These are phyloP conservation scores for Marcusenius ussheri DNA, from an alignment of 2,113 vertebrate genomes.

Conservation along the genomic window DNA sequence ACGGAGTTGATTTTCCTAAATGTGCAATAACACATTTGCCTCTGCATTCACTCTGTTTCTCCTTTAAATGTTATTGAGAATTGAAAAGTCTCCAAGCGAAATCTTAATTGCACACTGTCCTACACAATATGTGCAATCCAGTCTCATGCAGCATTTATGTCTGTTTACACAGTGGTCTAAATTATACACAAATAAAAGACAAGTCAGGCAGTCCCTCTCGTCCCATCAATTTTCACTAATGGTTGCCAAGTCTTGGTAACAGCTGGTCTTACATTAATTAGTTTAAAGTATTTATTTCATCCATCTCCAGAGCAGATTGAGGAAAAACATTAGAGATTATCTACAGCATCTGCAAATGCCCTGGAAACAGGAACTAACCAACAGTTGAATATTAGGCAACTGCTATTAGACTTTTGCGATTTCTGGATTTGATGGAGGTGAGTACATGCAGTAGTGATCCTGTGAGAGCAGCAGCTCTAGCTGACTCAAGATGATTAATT, in stretches of 20 bases:
- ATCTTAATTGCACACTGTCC: conserved; percentile 43
- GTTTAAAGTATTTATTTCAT: conserved; percentile 99
- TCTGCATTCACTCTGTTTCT: not conserved
- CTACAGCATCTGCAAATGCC: conserved; percentile 99
- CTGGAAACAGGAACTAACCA: conserved; percentile 92
- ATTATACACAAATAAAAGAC: conserved; percentile 94
- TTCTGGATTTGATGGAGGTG: conserved; percentile 42
- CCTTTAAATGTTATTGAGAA: not conserved
- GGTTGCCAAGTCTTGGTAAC: conserved; percentile 99
- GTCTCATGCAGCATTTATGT: conserved; percentile 88
- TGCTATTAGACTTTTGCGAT: conserved; percentile 64
- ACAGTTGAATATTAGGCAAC: conserved; percentile 85
- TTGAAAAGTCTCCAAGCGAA: conserved; percentile 3
- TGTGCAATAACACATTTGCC: not conserved
- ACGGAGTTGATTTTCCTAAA: not conserved
- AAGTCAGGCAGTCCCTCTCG: conserved; percentile 80
- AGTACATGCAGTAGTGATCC: conserved; percentile 58
- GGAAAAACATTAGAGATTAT: conserved; percentile 99
- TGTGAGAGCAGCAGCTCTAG: conserved; percentile 54
- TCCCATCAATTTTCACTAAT: conserved; percentile 98
- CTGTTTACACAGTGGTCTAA: conserved; percentile 92
- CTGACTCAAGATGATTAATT: conserved; percentile 67
- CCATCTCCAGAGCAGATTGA: conserved; percentile 99
- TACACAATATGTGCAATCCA: conserved; percentile 54
- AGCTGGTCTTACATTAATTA: conserved; percentile 99